A percentile compares a stretch with the other conserved stretches of the same genome.
phyloP scores from a whole-genome alignment of 2,113 vertebrate genomes.

The Eolophus roseicapilla region DNA sequence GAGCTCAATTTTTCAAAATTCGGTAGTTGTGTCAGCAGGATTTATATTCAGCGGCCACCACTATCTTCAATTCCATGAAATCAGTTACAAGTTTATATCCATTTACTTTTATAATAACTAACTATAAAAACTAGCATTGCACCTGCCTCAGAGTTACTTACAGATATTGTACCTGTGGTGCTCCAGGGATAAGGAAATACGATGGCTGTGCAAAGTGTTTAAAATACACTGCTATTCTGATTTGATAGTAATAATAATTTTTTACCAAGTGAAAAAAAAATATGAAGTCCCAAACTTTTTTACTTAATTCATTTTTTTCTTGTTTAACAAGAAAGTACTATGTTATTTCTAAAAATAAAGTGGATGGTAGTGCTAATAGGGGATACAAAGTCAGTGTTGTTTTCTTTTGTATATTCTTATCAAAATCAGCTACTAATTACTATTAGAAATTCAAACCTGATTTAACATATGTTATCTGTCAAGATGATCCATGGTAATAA shows the following conservation, averaged over 20 bases:
- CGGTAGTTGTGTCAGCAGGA: background rate
- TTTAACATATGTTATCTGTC: background rate
- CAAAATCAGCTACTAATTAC: background rate
- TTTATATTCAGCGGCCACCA: background rate
- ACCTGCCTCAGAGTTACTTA: background rate
- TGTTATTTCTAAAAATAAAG: background rate
- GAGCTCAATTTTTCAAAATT: background rate
- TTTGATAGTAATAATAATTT: background rate
- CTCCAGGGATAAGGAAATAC: background rate
- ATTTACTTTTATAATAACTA: background rate
- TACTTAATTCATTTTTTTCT: background rate
- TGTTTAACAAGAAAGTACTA: background rate
- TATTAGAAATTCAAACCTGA: background rate
- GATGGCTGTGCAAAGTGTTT: background rate
- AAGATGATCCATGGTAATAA: background rate
- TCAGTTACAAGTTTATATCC: background rate
- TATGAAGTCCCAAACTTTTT: background rate
- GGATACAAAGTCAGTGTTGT: background rate
- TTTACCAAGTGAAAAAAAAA: background rate
- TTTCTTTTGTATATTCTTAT: background rate
- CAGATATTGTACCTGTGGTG: background rate
- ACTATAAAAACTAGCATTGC: background rate
- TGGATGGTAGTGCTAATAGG: fast-evolving
- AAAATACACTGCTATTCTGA: background rate
- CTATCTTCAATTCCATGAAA: background rate